Conservation (phyloP, 2,888 invertebrate genomes). For the Teleogryllus oceanicus region DNA sequence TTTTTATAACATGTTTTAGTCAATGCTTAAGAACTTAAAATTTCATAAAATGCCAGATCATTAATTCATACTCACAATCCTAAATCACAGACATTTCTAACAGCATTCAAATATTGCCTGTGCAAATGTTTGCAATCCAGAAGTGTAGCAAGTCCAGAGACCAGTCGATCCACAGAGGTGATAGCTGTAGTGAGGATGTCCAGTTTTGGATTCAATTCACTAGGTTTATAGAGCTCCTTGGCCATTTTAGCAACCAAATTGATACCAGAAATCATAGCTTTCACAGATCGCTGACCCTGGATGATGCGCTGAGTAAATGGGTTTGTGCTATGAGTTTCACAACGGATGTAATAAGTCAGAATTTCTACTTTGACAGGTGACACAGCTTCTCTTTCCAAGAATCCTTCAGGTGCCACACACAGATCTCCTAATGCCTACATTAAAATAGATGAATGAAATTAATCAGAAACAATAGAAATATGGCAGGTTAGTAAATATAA, state of each 20-base stretch:
- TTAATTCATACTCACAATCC: constrained; percentile 56
- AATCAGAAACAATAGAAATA: constrained; percentile 5
- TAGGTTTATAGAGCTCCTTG: constrained; percentile 52
- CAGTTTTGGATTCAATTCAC: constrained; percentile 64
- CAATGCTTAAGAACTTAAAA: too few relatives aligned
- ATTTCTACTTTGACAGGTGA: constrained; percentile 54
- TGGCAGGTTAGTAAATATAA: background rate
- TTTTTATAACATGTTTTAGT: too few relatives aligned
- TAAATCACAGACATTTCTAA: constrained; percentile 77
- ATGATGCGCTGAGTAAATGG: constrained; percentile 77
- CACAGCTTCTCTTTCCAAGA: constrained; percentile 54
- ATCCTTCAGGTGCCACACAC: constrained; percentile 80
- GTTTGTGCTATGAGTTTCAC: constrained; percentile 73
- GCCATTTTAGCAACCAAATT: constrained; percentile 53
- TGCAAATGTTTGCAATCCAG: constrained; percentile 83
- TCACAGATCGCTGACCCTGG: constrained; percentile 70
- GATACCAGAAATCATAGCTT: constrained; percentile 51
- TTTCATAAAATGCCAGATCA: too few relatives aligned
- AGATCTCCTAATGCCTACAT: constrained; percentile 71
- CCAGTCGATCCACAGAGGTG: constrained; percentile 65
- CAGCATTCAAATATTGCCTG: constrained; percentile 74
- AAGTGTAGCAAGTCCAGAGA: constrained; percentile 59
- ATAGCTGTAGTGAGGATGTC: constrained; percentile 75
- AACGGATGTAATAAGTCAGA: constrained; percentile 76
- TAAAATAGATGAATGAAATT: background rate